Conservation (phyloP, 2,797 vertebrate species). For the Hapalemur alaotrensis region DNA sequence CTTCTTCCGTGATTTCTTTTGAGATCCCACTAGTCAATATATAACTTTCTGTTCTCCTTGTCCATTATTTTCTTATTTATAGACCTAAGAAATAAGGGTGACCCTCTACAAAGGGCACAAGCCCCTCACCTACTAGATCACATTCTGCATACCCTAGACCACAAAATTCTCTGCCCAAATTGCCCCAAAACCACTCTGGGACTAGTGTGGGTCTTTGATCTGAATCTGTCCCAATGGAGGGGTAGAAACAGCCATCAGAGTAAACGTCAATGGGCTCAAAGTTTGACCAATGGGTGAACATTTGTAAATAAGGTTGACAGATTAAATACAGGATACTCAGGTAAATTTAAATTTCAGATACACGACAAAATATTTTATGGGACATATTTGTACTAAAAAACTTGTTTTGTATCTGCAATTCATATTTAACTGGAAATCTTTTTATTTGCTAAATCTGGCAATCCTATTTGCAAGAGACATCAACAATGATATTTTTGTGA, state of each 20-base stretch:
- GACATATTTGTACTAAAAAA: neutral
- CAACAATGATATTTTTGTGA: neutral
- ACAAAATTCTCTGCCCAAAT: neutral
- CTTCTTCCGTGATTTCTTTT: neutral
- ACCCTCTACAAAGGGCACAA: neutral
- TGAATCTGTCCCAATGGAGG: neutral
- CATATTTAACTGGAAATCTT: neutral
- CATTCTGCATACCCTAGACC: neutral
- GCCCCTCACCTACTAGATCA: neutral
- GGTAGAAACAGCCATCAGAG: neutral
- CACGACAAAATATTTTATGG: neutral
- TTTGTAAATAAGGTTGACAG: neutral
- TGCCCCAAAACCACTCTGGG: neutral
- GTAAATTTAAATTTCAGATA: neutral
- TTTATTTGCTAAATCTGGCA: neutral
- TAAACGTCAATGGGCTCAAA: rapidly evolving
- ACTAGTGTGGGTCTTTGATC: neutral
- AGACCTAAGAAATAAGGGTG: neutral
- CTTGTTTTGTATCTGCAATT: neutral
- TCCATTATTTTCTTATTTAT: neutral
- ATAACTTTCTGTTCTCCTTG: neutral
- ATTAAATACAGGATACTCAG: neutral
- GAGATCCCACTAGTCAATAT: neutral
- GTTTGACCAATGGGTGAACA: neutral
- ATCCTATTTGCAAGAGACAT: neutral